These are phyloP conservation scores for Dolomedes plantarius DNA, from an alignment of 2,888 invertebrate genomes.

Conservation along the genomic window DNA sequence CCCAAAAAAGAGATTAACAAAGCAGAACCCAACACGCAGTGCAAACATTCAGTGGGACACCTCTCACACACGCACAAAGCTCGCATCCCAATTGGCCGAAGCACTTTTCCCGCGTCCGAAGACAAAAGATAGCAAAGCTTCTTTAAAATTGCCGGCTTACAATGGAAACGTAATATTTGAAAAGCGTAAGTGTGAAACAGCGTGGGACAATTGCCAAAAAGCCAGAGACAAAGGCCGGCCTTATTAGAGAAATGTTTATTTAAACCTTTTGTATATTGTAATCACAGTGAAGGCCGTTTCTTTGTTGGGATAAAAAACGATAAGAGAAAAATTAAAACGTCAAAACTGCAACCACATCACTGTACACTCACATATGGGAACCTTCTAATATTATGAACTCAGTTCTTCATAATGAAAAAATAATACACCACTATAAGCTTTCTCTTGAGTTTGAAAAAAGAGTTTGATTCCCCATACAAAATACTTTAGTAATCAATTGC, in stretches of 20 bases:
- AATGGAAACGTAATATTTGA: constrained; percentile 53
- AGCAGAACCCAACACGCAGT: neutral
- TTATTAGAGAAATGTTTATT: constrained; percentile 25
- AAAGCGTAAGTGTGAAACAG: constrained; percentile 26
- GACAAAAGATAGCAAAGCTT: neutral
- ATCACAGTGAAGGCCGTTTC: neutral
- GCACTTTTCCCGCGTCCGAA: constrained; percentile 8
- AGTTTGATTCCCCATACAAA: too few relatives aligned
- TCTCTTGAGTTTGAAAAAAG: too few relatives aligned
- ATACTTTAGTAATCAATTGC: too few relatives aligned
- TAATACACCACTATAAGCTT: too few relatives aligned
- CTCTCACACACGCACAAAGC: neutral
- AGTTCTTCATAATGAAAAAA: too few relatives aligned
- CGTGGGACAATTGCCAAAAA: constrained; percentile 25
- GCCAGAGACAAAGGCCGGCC: constrained; percentile 39
- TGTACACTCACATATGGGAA: too few relatives aligned
- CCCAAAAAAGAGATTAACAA: constrained; percentile 1
- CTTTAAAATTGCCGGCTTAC: neutral
- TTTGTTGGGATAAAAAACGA: neutral
- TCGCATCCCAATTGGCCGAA: neutral
- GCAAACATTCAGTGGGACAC: neutral
- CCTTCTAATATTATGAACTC: too few relatives aligned
- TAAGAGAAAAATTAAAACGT: too few relatives aligned
- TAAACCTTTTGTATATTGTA: constrained; percentile 22
- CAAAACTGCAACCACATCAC: neutral